These are phyloP conservation scores for Diadophis punctatus DNA, from an alignment of 2,113 vertebrate species.

Conservation along the genomic window DNA sequence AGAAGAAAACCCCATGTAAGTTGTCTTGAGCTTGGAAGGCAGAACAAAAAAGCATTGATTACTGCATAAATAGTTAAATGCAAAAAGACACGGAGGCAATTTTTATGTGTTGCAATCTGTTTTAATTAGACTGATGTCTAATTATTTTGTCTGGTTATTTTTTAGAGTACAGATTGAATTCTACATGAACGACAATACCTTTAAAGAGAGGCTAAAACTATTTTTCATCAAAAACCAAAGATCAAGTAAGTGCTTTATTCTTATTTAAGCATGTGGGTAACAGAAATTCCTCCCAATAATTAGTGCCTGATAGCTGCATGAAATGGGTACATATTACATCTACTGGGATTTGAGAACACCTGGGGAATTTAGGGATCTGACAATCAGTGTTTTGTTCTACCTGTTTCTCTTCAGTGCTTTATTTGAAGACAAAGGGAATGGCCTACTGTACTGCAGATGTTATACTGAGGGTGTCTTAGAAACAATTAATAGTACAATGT, in stretches of 20 bases:
- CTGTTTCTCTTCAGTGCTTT: not conserved
- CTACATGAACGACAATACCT: constrained; percentile 83
- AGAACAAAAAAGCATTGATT: not conserved
- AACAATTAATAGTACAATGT: not conserved
- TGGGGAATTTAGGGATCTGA: not conserved
- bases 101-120: not conserved
- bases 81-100: not conserved
- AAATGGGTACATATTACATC: not conserved
- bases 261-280: constrained; percentile 7
- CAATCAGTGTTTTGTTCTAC: not conserved
- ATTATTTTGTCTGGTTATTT: constrained; percentile 58
- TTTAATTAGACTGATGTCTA: constrained; percentile 7
- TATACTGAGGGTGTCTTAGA: not conserved
- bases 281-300: not conserved
- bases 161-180: constrained; percentile 85
- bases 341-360: not conserved
- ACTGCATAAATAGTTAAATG: not conserved
- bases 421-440: not conserved
- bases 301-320: not conserved
- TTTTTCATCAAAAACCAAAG: constrained; percentile 91
- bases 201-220: constrained; percentile 84
- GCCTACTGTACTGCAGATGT: not conserved
- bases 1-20: not conserved
- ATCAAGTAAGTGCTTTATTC: constrained; percentile 78
- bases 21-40: not conserved